Base-by-base conservation (phyloP, 2,113 vertebrate genomes). In the Orientallactaga bullata region DNA sequence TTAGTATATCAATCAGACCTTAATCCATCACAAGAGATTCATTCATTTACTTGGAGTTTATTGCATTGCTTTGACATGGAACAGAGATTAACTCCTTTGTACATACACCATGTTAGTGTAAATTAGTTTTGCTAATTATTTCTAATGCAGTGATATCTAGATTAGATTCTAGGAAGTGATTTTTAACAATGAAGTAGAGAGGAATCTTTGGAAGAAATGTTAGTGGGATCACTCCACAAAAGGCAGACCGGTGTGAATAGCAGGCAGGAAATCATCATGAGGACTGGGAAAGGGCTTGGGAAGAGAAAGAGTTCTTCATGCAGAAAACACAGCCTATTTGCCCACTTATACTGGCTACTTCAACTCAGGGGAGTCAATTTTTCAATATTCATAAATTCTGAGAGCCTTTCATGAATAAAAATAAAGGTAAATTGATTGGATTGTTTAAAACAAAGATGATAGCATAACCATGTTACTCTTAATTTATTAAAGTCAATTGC, bases 401-500 rank as follows among this genome's bases (percentile, higher is more conserved):
- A 88, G 20, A 61, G 28, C 7, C 23, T 65, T 2, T 66, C 5
- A 63, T 16, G 8, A 28, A 61, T 86, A 30, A 93, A 91, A 94
- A 66, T 83, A n/a, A 35, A n/a, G 69, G 28, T 12, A 51, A 55
- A 60, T 47, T 61, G 65, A 24, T 74, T 78, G 61, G 42, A 51
- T 85, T 42, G 9, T 30, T 12, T 11, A 32, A 83, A 66, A 66
- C 26, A 65, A 81, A 74, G 61, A 4, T 77, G 65, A 71, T 80
- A 61, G 2, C 88, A 28, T 55, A 89, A 92, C 55, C n/a, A 71
- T 16, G 7, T 66, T 69, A 55, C 5, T 94, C 77, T 28, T 85
- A 81, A 65, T 73, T 76, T 87, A 47, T 55, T 88, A 65, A 3
- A 66, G 58, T 95, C 76, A 83, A 18, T 80, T 87, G 72, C 66